Percentiles rank a stretch among this genome's conserved stretches.
Conservation (phyloP, 1,140 invertebrate genomes). For the Heliconius hermathena region DNA sequence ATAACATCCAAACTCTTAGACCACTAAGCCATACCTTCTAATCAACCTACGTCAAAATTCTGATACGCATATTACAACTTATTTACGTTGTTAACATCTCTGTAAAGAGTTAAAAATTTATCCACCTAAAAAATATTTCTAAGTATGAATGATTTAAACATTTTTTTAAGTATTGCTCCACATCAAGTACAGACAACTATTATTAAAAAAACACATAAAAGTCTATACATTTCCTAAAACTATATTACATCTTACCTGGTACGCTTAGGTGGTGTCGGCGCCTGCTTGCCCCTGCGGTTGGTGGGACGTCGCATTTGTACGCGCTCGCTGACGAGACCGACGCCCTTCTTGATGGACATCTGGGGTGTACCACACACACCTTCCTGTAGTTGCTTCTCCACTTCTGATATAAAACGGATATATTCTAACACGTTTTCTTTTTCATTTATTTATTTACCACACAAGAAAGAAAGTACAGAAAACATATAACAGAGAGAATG, state of each 20-base stretch:
- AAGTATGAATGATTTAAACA: no score
- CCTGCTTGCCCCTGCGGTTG: conserved; percentile 94
- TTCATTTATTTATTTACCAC: no score
- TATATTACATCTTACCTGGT: conserved; percentile 86
- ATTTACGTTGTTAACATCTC: no score
- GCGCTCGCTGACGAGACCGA: conserved; percentile 40
- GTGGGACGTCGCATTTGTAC: conserved; percentile 91
- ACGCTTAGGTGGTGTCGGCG: conserved; percentile 96
- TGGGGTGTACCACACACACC: conserved; percentile 84
- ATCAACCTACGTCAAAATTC: no score
- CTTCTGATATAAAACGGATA: conserved; percentile 51
- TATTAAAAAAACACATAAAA: background rate
- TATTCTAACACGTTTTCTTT: background rate
- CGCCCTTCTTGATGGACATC: conserved; percentile 86
- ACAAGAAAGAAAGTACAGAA: no score
- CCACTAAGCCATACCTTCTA: no score
- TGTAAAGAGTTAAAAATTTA: no score
- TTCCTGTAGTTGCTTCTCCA: conserved; percentile 80
- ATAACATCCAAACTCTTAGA: no score
- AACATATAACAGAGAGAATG: no score
- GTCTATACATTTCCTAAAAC: background rate
- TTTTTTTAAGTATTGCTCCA: no score
- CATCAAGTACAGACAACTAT: background rate
- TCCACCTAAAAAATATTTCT: no score
- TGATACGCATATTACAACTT: no score